Percentiles rank a stretch among this genome's conserved stretches.
Evolutionary conservation across 2,797 vertebrate genomes (phyloP).

Genomic region (Aulostomus chinensis): DNA sequence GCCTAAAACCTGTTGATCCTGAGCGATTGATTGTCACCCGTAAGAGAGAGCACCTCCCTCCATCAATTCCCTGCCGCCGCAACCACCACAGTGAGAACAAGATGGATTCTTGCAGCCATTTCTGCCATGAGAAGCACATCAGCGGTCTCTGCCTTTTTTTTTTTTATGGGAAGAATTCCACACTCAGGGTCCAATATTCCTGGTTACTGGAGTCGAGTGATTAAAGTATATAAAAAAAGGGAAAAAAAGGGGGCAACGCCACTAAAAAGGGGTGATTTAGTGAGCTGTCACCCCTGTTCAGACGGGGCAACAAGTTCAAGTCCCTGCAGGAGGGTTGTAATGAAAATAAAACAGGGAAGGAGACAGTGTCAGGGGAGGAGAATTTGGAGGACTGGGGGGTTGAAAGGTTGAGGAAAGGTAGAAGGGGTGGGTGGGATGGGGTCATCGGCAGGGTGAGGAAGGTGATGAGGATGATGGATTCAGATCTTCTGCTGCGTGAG

Average conservation of each 20-base stretch:
- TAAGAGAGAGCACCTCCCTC: constrained; percentile 40
- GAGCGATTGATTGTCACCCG: constrained; percentile 74
- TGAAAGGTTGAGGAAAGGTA: constrained; percentile 17
- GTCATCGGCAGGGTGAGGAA: constrained; percentile 39
- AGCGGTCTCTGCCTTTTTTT: constrained; percentile 54
- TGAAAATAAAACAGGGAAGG: constrained; percentile 78
- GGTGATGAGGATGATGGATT: constrained; percentile 9
- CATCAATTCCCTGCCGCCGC: constrained; percentile 33
- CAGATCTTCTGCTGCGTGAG: constrained; percentile 6
- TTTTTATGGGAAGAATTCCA: constrained; percentile 77
- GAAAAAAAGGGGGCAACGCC: constrained; percentile 75
- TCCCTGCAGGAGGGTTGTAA: constrained; percentile 77
- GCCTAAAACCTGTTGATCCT: constrained; percentile 80
- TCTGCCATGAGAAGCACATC: constrained; percentile 77
- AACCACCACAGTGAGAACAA: constrained; percentile 62
- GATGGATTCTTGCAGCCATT: constrained; percentile 68
- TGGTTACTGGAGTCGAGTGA: constrained; percentile 80
- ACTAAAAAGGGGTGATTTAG: constrained; percentile 85
- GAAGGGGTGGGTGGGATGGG: constrained; percentile 22
- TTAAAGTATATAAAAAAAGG: constrained; percentile 83
- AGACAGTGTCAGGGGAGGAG: constrained; percentile 46
- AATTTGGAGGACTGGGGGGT: constrained; percentile 29
- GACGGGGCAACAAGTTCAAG: constrained; percentile 79
- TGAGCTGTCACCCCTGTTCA: constrained; percentile 79
- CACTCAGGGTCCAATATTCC: constrained; percentile 76